A percentile compares a stretch with the other conserved stretches of the same genome.
Conservation (phyloP, 1,140 invertebrate genomes). For the Zeugodacus cucurbitae region DNA sequence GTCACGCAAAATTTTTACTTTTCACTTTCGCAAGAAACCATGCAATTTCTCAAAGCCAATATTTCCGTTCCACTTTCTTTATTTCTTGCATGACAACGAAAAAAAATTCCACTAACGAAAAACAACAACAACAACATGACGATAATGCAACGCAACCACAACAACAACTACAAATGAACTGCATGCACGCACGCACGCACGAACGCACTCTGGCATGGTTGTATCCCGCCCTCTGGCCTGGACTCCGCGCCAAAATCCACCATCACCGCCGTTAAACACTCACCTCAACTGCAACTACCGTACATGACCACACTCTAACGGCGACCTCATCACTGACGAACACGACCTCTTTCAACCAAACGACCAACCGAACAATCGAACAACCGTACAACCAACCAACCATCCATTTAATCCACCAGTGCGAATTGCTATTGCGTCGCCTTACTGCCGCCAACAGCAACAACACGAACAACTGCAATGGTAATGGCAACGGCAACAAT, state of each 20-base stretch:
- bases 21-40: conserved; percentile 10
- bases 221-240: neutral
- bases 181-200: neutral
- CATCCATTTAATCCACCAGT: conserved; percentile 46
- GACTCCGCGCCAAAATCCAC: neutral
- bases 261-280: neutral
- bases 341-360: neutral
- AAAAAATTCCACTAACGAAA: neutral
- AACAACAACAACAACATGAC: neutral
- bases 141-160: conserved; percentile 8
- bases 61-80: conserved; percentile 38
- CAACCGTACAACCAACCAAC: neutral
- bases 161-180: neutral
- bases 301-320: neutral
- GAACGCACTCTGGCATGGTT: neutral
- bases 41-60: conserved; percentile 34
- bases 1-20: conserved; percentile 37
- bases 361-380: neutral
- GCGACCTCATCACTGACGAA: neutral
- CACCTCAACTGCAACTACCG: neutral
- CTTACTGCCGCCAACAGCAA: conserved; percentile 44
- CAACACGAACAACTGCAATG: too few relatives aligned
- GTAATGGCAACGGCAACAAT: conserved; percentile 14
- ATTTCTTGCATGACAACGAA: conserved; percentile 27
- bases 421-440: conserved; percentile 55